Percentiles rank a stretch among this genome's conserved stretches.
Conservation (phyloP, 2,797 vertebrate genomes). For the Zalophus californianus region DNA sequence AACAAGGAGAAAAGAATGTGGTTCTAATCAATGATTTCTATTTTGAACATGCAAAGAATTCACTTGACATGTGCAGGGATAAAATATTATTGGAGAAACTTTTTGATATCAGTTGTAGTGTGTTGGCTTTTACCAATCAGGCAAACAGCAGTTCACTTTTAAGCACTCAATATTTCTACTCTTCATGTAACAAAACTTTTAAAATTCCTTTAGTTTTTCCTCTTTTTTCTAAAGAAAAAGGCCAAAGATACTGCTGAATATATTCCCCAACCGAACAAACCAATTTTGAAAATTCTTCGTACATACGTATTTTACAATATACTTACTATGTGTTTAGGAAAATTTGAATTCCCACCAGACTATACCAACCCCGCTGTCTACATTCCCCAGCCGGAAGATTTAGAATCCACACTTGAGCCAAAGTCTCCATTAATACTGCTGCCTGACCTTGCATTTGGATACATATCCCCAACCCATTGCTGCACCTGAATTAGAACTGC, state of each 20-base stretch:
- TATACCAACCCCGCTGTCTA: constrained; percentile 88
- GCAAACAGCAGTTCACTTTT: constrained; percentile 90
- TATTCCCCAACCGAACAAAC: constrained; percentile 87
- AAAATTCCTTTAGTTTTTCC: constrained; percentile 91
- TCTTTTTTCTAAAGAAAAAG: constrained; percentile 93
- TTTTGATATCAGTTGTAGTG: constrained; percentile 87
- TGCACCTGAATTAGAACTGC: constrained; percentile 92
- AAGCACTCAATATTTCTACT: constrained; percentile 92
- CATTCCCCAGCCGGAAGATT: constrained; percentile 98
- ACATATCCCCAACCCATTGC: constrained; percentile 96
- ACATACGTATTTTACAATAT: constrained; percentile 92
- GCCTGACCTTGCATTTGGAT: constrained; percentile 92
- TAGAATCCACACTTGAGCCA: constrained; percentile 97
- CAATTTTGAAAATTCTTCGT: constrained; percentile 85
- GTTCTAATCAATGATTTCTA: constrained; percentile 88
- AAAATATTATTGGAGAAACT: constrained; percentile 86
- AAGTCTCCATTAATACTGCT: constrained; percentile 96
- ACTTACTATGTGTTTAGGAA: constrained; percentile 96
- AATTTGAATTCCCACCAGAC: constrained; percentile 89
- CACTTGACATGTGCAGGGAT: constrained; percentile 83
- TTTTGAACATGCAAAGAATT: constrained; percentile 90
- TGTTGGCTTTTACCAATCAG: constrained; percentile 90
- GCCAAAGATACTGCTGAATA: constrained; percentile 91
- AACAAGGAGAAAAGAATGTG: constrained; percentile 86
- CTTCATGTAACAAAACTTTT: constrained; percentile 91